A percentile compares a stretch with the other conserved stretches of the same genome.
Conservation (phyloP, 1,140 invertebrate genomes). For the Berghia stephanieae region DNA sequence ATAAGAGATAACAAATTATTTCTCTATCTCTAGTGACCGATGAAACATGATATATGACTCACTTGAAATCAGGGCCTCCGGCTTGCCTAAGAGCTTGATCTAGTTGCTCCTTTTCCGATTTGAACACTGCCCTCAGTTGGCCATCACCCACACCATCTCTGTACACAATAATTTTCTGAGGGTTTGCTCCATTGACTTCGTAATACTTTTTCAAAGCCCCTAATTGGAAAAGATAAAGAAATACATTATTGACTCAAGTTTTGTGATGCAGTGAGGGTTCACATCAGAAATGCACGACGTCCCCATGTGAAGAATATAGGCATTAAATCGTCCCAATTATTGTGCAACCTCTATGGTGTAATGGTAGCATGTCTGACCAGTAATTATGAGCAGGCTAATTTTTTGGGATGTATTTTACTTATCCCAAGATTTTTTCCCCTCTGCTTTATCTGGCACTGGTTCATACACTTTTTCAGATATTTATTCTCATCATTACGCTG, state of each 20-base stretch:
- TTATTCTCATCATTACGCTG: no score
- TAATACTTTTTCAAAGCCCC: conserved; percentile 53
- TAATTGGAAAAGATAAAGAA: conserved; percentile 23
- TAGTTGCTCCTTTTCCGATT: conserved; percentile 82
- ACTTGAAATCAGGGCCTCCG: conserved; percentile 49
- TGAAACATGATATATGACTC: conserved; percentile 27
- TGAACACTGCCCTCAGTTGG: conserved; percentile 75
- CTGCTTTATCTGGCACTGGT: no score
- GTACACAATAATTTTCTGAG: conserved; percentile 85
- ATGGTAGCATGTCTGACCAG: no score
- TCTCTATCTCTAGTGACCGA: no score
- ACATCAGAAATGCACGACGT: not conserved
- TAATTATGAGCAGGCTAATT: no score
- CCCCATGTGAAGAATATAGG: no score
- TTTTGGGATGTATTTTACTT: no score
- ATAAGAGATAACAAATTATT: no score
- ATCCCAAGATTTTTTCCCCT: no score
- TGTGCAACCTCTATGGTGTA: no score
- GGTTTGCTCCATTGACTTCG: conserved; percentile 63
- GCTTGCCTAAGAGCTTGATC: conserved; percentile 60
- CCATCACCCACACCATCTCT: conserved; percentile 93
- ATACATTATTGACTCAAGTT: not conserved
- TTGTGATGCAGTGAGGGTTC: not conserved
- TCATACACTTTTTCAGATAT: no score
- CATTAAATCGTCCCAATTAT: no score